Base-by-base conservation (phyloP, 2,113 vertebrate species). In the Sciurus niger region DNA sequence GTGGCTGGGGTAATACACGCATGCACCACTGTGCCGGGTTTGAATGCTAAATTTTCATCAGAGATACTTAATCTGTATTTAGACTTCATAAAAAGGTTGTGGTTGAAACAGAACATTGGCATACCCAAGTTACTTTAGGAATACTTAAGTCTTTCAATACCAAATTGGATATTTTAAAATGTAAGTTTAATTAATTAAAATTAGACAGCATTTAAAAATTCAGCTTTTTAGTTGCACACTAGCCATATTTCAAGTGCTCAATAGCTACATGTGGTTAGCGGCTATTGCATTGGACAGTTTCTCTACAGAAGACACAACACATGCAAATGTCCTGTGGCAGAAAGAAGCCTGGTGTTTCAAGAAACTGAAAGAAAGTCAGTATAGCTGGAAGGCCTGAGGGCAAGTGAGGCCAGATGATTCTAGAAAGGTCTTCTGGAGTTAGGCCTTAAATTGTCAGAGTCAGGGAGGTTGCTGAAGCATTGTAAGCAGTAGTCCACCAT, bases 271-370 rank as follows among this genome's bases (percentile, higher is more conserved):
- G 32, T 68, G 46, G 43, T 76, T 28, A 40, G 55, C 37, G 34
- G 53, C 28, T 51, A 43, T 30, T 65, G 14, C n/a, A 13, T 24
- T 12, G 55, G 58, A 84, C 37, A 82, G 67, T 43, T 30, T 80
- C 24, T 63, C 10, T 20, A 51, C 2, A 53, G 63, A 73, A 53
- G 72, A 37, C 4, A 17, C 0, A 32, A 72, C 32, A 32, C 53
- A 40, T 51, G 73, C 89, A 95, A 93, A 63, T 95, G 68, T 58
- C 88, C 90, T 93, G 63, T 68, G 76, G 60, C 89, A 95, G 77
- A 94, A 80, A 48, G 51, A 20, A 70, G 22, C 9, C 63, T 72
- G 6, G 25, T 43, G 6, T 84, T 78, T 78, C 46, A 68, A 93
- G 48, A 10, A 55, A 58, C 48, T 73, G 63, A 82, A 85, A 83